Evolutionary conservation across 1,140 invertebrate genomes (phyloP), one percentile per base, ranked within the genome.

Genomic region (Megalopta genalis): DNA sequence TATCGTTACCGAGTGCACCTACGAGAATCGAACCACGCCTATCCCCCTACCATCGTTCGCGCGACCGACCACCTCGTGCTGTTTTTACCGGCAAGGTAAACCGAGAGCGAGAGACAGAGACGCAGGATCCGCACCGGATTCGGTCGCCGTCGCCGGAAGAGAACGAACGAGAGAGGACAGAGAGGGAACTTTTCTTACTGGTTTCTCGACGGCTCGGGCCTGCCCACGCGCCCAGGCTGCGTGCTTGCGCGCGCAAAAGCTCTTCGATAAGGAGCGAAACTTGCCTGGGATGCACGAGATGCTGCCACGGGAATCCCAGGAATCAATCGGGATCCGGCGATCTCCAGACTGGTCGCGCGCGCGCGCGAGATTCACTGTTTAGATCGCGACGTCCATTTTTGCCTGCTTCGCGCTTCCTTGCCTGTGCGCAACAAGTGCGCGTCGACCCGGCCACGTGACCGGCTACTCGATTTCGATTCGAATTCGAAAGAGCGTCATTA

Each of bases 1-100:
- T 74, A 71, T 77, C 88, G 82, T 73, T 81, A 72, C 71, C 77
- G 60, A 81, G 77, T 77, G 74, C 74, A 83, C 81, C 80, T 82
- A 87, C 71, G 82, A 21, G 68, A 66, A 59, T 52, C 37, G 80
- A 78, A 87, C 88, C 90, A 90, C 90, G 90, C 90, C 90, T 87
- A 90, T 86, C 87, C 81, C 84, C 87, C 88, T 87, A 86, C 86
- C 63, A 60, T 63, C 27, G 65, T 80, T 77, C 84, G 75, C 85
- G 79, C 82, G 82, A 84, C 86, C 76, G 82, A 63, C 86, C 76
- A 84, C 85, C 77, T 87, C 86, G 76, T 82, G 86, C 82, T 81
- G 76, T 86, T 86, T 86, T 86, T 86, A 86, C 82, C 70, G 77
- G 85, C 81, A 68, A 73, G 78, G 71, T 80, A 74, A 83, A 70